These are phyloP conservation scores for Melieria crassipennis DNA, from an alignment of 2,888 invertebrate species.

Conservation along the genomic window DNA sequence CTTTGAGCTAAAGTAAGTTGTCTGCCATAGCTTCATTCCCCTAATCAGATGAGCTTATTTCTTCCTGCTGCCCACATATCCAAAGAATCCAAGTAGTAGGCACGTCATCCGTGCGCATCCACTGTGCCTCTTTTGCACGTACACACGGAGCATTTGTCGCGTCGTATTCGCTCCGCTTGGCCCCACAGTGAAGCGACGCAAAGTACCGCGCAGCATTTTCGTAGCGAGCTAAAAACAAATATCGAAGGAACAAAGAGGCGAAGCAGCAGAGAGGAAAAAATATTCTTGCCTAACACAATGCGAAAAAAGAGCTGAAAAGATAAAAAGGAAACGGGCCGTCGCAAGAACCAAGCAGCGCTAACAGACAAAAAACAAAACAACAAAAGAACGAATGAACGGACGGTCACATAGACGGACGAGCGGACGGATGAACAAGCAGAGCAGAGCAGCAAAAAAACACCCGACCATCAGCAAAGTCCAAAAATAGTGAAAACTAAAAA, in stretches of 20 bases:
- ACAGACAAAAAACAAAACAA: neutral
- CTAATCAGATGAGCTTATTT: too few species aligned
- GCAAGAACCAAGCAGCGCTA: neutral
- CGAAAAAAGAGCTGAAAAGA: constrained; percentile 17
- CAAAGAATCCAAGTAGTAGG: too few species aligned
- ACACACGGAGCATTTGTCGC: neutral
- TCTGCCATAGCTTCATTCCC: too few species aligned
- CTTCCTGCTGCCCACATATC: too few species aligned
- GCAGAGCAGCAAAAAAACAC: constrained; percentile 48
- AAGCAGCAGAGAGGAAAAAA: constrained; percentile 6
- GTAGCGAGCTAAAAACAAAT: neutral
- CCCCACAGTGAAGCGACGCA: neutral
- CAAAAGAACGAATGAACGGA: neutral
- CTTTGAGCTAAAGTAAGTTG: too few species aligned
- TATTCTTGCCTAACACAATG: constrained; percentile 23
- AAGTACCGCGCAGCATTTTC: neutral
- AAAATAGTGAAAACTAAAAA: constrained; percentile 39
- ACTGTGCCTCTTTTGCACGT: neutral
- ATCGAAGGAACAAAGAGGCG: neutral
- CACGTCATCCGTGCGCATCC: neutral
- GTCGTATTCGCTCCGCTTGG: neutral
- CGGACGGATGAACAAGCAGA: constrained; percentile 29
- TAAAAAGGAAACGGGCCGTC: constrained; percentile 2
- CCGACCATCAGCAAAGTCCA: constrained; percentile 42
- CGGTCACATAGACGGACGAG: constrained; percentile 9